Evolutionary conservation across 2,888 invertebrate species (phyloP).

Genomic region (Campaea margaritaria): DNA sequence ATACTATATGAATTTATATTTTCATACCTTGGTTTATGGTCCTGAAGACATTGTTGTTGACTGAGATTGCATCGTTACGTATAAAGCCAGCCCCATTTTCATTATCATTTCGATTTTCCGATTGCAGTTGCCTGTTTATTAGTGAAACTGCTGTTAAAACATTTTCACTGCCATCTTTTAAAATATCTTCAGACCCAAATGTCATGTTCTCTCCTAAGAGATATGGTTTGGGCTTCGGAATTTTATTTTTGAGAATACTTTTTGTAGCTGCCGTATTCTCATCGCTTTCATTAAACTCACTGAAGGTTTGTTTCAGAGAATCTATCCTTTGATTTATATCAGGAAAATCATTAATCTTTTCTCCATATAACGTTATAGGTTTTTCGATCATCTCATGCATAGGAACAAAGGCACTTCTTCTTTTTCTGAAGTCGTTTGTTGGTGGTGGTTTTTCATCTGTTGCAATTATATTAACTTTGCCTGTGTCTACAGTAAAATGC

Average conservation of each 20-base stretch:
- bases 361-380: slow-evolving; percentile 89
- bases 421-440: slow-evolving; percentile 90
- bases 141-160: slow-evolving; percentile 67
- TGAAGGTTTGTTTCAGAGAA: slow-evolving; percentile 47
- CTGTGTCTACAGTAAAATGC: slow-evolving; percentile 94
- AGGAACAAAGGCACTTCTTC: slow-evolving; percentile 84
- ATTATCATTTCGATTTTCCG: slow-evolving; percentile 55
- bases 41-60: slow-evolving; percentile 55
- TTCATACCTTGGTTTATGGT: slow-evolving; percentile 64
- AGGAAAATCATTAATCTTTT: slow-evolving; percentile 59
- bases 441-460: slow-evolving; percentile 95
- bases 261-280: slow-evolving; percentile 86
- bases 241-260: slow-evolving; percentile 90
- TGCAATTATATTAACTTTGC: slow-evolving; percentile 94
- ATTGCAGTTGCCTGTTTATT: slow-evolving; percentile 71
- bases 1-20: not conserved
- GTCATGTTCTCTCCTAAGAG: slow-evolving; percentile 88
- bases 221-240: slow-evolving; percentile 90
- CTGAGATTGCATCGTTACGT: slow-evolving; percentile 50
- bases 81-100: slow-evolving; percentile 52
- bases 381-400: slow-evolving; percentile 73
- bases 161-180: slow-evolving; percentile 46
- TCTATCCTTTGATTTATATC: slow-evolving; percentile 48
- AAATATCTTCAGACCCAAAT: slow-evolving; percentile 62
- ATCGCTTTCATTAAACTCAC: slow-evolving; percentile 72